Percentiles rank a stretch among this genome's conserved stretches.
phyloP scores from a whole-genome alignment of 2,113 vertebrate species.

The Myanophis thanlyinensis region DNA sequence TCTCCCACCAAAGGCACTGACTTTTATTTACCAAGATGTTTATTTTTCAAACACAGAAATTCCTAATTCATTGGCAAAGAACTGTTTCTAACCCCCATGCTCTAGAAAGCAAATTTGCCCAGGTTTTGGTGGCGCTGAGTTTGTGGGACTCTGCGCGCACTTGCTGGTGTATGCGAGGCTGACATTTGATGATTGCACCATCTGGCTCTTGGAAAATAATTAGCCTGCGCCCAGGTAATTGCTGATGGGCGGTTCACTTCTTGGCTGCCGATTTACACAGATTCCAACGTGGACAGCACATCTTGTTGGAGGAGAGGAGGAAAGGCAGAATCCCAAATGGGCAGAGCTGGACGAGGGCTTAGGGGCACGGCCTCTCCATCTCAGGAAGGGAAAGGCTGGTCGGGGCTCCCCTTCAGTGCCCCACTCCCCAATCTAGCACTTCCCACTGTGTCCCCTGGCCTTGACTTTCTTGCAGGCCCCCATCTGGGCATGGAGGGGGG shows the following conservation, averaged over 20 bases:
- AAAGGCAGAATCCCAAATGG: not conserved
- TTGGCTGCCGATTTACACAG: not conserved
- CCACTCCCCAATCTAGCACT: not conserved
- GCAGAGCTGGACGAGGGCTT: fast-evolving
- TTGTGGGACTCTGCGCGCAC: not conserved
- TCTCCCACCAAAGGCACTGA: fast-evolving
- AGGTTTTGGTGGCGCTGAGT: fast-evolving
- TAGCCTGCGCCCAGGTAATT: conserved; percentile 29
- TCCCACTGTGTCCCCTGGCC: too few relatives aligned
- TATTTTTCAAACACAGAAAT: conserved; percentile 39
- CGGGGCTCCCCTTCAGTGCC: not conserved
- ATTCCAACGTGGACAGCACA: fast-evolving
- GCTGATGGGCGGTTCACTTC: not conserved
- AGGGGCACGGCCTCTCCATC: fast-evolving
- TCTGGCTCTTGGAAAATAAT: conserved; percentile 11
- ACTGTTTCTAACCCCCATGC: conserved; percentile 14
- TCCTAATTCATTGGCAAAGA: conserved; percentile 23
- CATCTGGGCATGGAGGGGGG: not conserved
- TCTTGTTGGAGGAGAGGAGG: not conserved
- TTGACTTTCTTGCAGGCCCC: not conserved
- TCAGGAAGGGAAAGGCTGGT: fast-evolving
- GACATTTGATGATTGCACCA: not conserved
- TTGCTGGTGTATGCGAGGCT: fast-evolving
- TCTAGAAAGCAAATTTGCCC: not conserved
- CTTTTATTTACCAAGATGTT: conserved; percentile 30